Conservation (phyloP, 2,888 invertebrate species). For the Heliconius hortense region DNA sequence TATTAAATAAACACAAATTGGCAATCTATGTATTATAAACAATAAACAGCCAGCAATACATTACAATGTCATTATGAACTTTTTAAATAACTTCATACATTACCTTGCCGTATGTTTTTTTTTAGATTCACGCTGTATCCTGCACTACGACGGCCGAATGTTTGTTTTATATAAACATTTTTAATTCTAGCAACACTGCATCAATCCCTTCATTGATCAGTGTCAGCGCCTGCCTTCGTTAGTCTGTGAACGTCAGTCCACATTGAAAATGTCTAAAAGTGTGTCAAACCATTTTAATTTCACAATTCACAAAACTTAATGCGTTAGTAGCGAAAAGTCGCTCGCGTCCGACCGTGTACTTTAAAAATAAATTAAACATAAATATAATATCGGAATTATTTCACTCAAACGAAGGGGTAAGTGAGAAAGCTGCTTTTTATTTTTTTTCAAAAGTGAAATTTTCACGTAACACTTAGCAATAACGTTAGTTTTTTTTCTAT, state of each 20-base stretch:
- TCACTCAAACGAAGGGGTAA: slow-evolving; percentile 30
- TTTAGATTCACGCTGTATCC: no score
- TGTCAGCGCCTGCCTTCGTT: slow-evolving; percentile 29
- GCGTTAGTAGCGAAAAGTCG: slow-evolving; percentile 47
- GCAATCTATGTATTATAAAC: no score
- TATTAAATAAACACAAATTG: no score
- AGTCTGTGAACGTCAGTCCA: slow-evolving; percentile 45
- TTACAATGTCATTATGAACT: no score
- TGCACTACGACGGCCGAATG: no score
- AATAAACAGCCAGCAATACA: no score
- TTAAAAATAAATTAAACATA: neutral
- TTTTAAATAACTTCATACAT: no score
- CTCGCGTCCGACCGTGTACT: slow-evolving; percentile 39
- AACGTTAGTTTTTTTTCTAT: slow-evolving; percentile 4
- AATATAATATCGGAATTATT: slow-evolving; percentile 7
- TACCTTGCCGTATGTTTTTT: no score
- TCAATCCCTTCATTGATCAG: slow-evolving; percentile 12
- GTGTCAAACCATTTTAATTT: slow-evolving; percentile 59
- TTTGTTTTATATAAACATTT: neutral
- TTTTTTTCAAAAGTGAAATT: slow-evolving; percentile 49
- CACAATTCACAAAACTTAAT: slow-evolving; percentile 52
- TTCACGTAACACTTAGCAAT: slow-evolving; percentile 45
- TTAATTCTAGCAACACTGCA: slow-evolving; percentile 5
- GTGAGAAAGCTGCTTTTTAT: slow-evolving; percentile 44
- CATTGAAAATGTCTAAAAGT: slow-evolving; percentile 66